These are phyloP conservation scores for Pachycephala philippinensis DNA, from an alignment of 2,113 vertebrate genomes.

Conservation along the genomic window DNA sequence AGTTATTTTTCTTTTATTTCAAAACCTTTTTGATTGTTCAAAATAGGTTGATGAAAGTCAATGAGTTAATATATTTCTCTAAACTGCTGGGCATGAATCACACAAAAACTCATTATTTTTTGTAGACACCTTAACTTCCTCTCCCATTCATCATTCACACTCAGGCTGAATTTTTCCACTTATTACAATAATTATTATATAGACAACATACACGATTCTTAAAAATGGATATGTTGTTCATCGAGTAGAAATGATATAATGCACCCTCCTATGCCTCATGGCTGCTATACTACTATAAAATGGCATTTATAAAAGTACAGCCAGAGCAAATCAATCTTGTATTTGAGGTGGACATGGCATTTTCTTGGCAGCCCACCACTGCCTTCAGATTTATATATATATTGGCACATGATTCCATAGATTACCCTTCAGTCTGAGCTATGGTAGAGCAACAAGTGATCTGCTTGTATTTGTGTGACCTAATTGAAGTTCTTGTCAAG, in stretches of 20 bases:
- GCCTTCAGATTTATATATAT: background rate
- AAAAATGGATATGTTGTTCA: background rate
- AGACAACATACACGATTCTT: background rate
- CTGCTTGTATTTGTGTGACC: background rate
- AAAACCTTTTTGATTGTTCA: background rate
- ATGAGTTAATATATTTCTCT: constrained; percentile 5
- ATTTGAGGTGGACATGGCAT: background rate
- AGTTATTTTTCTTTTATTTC: constrained; percentile 13
- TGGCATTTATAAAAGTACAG: background rate
- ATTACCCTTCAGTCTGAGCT: background rate
- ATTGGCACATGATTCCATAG: background rate
- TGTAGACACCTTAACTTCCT: background rate
- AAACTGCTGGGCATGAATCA: constrained; percentile 4
- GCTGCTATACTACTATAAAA: background rate
- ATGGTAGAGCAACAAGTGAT: background rate
- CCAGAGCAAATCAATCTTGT: background rate
- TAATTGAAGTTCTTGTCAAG: background rate
- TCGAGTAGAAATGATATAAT: background rate
- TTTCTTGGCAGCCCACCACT: background rate
- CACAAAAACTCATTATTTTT: background rate
- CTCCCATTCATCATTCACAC: background rate
- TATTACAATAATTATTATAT: constrained; percentile 5
- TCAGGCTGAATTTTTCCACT: background rate
- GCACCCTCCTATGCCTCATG: background rate
- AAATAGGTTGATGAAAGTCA: background rate